These are phyloP conservation scores for Brotula barbata DNA, from an alignment of 2,797 vertebrate species.

Conservation along the genomic window DNA sequence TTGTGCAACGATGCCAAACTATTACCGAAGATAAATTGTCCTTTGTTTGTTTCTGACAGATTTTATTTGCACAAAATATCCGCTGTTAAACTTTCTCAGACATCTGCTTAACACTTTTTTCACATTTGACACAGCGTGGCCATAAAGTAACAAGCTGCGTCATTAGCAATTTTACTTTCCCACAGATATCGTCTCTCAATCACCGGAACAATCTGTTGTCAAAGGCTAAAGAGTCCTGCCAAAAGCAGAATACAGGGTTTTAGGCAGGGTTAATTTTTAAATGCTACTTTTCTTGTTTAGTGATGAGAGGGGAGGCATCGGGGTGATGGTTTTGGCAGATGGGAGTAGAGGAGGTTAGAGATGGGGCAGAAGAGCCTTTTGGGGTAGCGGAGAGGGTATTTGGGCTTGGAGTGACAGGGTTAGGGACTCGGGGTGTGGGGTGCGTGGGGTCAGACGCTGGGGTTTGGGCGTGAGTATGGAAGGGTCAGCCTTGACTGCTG, in stretches of 20 bases:
- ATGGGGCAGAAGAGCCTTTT: slow-evolving; percentile 63
- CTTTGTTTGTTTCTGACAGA: slow-evolving; percentile 29
- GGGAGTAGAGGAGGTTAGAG: slow-evolving; percentile 73
- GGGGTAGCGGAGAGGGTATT: slow-evolving; percentile 62
- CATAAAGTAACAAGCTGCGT: slow-evolving; percentile 36
- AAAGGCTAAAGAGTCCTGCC: slow-evolving; percentile 60
- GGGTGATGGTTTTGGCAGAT: slow-evolving; percentile 74
- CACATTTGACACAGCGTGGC: slow-evolving; percentile 31
- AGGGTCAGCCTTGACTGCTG: slow-evolving; percentile 66
- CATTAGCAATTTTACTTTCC: slow-evolving; percentile 66
- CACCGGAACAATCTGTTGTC: slow-evolving; percentile 49
- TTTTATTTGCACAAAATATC: slow-evolving; percentile 26
- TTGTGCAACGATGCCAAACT: slow-evolving; percentile 22
- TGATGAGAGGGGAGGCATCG: slow-evolving; percentile 75
- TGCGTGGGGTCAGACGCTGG: slow-evolving; percentile 68
- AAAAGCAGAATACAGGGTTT: slow-evolving; percentile 58
- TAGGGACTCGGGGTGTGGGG: slow-evolving; percentile 72
- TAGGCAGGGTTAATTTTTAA: slow-evolving; percentile 72
- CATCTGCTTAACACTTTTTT: slow-evolving; percentile 12
- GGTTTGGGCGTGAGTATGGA: slow-evolving; percentile 52
- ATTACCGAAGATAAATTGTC: slow-evolving; percentile 30
- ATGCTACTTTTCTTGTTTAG: slow-evolving; percentile 70
- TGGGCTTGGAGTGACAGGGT: slow-evolving; percentile 79
- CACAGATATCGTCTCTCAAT: slow-evolving; percentile 54
- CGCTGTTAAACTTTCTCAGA: slow-evolving; percentile 9